phyloP scores from a whole-genome alignment of 2,888 invertebrate genomes.

The Salpingus planirostris region DNA sequence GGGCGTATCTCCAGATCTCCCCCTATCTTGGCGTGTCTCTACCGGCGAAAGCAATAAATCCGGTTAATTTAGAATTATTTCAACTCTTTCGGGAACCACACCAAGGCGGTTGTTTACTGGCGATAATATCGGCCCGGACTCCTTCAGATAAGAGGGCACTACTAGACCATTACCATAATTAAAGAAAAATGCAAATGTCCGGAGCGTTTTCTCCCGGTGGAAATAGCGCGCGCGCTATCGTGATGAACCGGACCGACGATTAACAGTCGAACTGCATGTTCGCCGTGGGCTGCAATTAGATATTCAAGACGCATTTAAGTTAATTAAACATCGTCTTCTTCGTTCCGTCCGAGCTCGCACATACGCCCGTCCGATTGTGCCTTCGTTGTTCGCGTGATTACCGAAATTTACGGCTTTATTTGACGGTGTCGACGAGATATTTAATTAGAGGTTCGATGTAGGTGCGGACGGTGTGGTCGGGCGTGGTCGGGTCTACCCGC shows the following conservation, averaged over 20 bases:
- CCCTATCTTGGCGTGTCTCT: too few species aligned
- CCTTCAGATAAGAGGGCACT: too few species aligned
- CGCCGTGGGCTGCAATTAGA: constrained; percentile 16
- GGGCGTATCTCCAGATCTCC: too few species aligned
- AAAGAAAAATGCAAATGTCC: constrained; percentile 13
- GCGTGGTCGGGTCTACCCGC: constrained; percentile 22
- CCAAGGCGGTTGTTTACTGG: too few species aligned
- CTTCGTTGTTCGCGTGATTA: constrained; percentile 22
- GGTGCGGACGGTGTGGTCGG: constrained; percentile 34
- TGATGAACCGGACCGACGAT: constrained; percentile 10
- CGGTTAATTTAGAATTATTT: too few species aligned
- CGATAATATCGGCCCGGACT: too few species aligned
- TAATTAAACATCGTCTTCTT: constrained; percentile 21
- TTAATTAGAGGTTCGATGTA: constrained; percentile 36
- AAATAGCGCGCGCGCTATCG: constrained; percentile 7
- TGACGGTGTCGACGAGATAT: constrained; percentile 36
- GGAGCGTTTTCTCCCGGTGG: constrained; percentile 4
- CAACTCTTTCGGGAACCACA: too few species aligned
- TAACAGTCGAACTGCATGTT: constrained; percentile 13
- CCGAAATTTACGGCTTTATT: constrained; percentile 34
- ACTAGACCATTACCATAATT: constrained; percentile 12
- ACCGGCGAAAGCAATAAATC: too few species aligned
- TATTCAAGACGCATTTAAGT: constrained; percentile 21
- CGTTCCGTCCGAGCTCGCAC: too few species aligned
- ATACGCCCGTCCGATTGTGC: constrained; percentile 8